Conservation (phyloP, 2,113 vertebrate genomes). For the Hyla sarda region DNA sequence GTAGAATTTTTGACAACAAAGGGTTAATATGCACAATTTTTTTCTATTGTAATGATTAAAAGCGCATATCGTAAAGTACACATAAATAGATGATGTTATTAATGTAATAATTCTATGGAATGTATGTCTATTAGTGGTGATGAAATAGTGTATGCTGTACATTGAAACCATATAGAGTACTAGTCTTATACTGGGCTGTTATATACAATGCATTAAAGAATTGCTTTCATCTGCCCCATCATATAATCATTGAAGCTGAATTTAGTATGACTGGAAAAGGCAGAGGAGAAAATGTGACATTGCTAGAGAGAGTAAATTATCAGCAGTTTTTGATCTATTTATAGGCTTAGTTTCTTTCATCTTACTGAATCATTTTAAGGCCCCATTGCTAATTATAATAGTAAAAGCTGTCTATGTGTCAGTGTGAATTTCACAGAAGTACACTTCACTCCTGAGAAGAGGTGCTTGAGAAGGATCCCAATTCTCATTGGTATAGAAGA, state of each 20-base stretch:
- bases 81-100: not conserved
- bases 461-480: too few relatives aligned
- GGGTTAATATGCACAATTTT: rapidly evolving
- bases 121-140: not conserved
- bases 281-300: conserved; percentile 33
- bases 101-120: not conserved
- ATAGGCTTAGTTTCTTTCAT: conserved; percentile 45
- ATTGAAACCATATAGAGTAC: not conserved
- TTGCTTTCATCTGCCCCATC: conserved; percentile 36
- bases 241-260: conserved; percentile 28
- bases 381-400: conserved; percentile 47
- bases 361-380: conserved; percentile 43
- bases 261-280: conserved; percentile 23
- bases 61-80: not conserved
- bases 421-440: not conserved
- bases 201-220: conserved; percentile 9
- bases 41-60: not conserved
- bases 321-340: conserved; percentile 52
- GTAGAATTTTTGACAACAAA: not conserved
- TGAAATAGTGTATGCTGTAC: not conserved
- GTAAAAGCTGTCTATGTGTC: not conserved
- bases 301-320: conserved; percentile 42
- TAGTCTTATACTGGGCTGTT: not conserved
- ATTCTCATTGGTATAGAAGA: too few relatives aligned
- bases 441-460: too few relatives aligned